Percentiles rank a stretch among this genome's conserved stretches.
Evolutionary conservation across 2,113 vertebrate species (phyloP).

Genomic region (Ranitomeya variabilis): DNA sequence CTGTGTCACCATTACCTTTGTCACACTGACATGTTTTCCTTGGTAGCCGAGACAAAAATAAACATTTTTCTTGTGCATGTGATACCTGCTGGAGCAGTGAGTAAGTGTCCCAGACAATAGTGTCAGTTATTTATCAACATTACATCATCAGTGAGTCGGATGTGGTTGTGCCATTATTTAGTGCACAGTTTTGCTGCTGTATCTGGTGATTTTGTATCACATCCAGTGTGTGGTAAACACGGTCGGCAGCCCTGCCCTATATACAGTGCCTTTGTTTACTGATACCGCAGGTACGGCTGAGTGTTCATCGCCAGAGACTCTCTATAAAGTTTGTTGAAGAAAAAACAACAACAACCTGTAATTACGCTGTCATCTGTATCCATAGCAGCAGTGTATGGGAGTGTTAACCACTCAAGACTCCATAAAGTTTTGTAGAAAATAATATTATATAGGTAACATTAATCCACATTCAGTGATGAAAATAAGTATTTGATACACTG

Average conservation of each 20-base stretch:
- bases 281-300: too few species aligned
- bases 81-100: not conserved
- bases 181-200: not conserved
- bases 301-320: not conserved
- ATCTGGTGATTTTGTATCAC: not conserved
- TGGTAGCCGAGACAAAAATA: too few species aligned
- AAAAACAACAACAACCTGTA: not conserved
- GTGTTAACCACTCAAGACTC: not conserved
- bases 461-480: not conserved
- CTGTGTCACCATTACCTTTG: not conserved
- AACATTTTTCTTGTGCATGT: too few species aligned
- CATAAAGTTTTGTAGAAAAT: not conserved
- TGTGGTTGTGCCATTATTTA: too few species aligned
- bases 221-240: not conserved
- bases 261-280: not conserved
- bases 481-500: too few species aligned
- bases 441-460: not conserved
- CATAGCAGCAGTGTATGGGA: not conserved
- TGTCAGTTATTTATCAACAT: too few species aligned
- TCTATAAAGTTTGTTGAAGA: not conserved
- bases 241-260: not conserved
- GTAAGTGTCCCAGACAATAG: too few species aligned
- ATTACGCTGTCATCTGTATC: not conserved
- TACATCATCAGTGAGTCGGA: too few species aligned
- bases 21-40: too few species aligned